A percentile compares a stretch with the other conserved stretches of the same genome.
Conservation (phyloP, 2,797 vertebrate genomes). For the Mycteria americana region DNA sequence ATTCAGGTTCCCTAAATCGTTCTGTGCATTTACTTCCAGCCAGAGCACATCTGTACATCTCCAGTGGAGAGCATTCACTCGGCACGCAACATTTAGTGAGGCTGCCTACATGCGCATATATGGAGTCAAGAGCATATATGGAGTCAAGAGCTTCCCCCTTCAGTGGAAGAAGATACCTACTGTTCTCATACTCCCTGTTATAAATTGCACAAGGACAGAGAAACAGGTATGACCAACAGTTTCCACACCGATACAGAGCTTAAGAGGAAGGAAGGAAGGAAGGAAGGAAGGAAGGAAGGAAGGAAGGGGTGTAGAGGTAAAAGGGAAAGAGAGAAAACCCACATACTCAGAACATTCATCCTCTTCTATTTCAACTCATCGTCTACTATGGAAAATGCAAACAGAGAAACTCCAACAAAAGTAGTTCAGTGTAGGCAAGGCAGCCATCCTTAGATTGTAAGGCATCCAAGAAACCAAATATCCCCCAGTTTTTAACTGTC, state of each 20-base stretch:
- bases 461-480: not conserved
- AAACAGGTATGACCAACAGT: not conserved
- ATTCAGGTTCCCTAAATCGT: constrained; percentile 21
- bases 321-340: not conserved
- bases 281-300: not conserved
- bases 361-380: not conserved
- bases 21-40: not conserved
- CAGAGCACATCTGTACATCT: not conserved
- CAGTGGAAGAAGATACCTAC: not conserved
- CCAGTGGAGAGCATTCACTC: not conserved
- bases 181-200: not conserved
- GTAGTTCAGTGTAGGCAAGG: not conserved
- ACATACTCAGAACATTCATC: not conserved
- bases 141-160: not conserved
- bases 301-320: not conserved
- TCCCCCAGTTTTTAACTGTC: not conserved
- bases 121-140: not conserved
- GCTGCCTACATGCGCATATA: not conserved
- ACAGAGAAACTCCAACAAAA: not conserved
- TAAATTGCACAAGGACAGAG: not conserved
- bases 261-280: not conserved
- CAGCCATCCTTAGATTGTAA: not conserved
- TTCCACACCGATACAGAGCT: not conserved
- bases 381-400: not conserved
- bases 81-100: not conserved